Conservation (phyloP, 2,113 vertebrate genomes). For the Crotalus helleri region DNA sequence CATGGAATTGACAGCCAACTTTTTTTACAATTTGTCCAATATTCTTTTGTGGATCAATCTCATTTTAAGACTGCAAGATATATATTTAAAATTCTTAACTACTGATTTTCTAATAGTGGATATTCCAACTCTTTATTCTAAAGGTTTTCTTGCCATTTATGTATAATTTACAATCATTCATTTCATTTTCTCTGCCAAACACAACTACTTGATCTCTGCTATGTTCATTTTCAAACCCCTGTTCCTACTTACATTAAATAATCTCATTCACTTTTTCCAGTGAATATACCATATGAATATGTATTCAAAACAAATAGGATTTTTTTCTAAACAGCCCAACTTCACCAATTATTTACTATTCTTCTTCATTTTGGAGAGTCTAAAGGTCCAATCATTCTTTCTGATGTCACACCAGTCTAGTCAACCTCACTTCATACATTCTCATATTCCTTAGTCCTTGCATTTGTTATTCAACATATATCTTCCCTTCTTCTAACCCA, state of each 20-base stretch:
- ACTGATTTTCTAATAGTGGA: neutral
- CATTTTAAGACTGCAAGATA: neutral
- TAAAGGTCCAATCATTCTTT: neutral
- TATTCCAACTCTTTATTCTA: neutral
- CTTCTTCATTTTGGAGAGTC: neutral
- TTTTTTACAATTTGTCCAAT: neutral
- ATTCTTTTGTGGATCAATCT: neutral
- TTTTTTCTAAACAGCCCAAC: neutral
- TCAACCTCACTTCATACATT: neutral
- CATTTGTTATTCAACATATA: neutral
- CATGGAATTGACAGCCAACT: neutral
- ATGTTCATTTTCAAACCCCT: neutral
- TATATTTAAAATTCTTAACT: neutral
- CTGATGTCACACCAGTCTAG: neutral
- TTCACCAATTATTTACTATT: neutral
- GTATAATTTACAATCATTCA: neutral
- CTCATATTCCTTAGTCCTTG: neutral
- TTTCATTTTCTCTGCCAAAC: neutral
- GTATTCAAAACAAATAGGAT: neutral
- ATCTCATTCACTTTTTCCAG: neutral
- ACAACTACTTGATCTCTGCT: neutral
- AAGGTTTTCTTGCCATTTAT: neutral
- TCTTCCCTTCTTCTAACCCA: neutral
- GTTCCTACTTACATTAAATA: neutral
- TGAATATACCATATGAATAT: neutral